These are phyloP conservation scores for Stigmatopora nigra DNA, from an alignment of 2,113 vertebrate genomes.

Conservation along the genomic window DNA sequence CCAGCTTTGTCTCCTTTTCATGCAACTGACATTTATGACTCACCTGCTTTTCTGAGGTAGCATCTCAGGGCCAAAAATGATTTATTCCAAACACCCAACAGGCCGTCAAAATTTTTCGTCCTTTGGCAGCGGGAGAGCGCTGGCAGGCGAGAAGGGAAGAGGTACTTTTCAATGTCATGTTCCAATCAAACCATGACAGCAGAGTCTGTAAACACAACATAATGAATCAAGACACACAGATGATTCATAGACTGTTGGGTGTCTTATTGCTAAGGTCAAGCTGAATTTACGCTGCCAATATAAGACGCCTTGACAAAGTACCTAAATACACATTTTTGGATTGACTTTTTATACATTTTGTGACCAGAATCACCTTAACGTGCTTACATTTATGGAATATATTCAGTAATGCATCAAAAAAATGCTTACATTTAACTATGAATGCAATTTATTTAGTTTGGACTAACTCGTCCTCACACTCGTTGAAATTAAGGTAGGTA, in stretches of 20 bases:
- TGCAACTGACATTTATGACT: slow-evolving; percentile 65
- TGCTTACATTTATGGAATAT: neutral
- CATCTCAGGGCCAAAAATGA: slow-evolving; percentile 50
- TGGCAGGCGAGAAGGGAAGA: slow-evolving; percentile 22
- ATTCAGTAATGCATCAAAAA: too few relatives aligned
- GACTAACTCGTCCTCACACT: neutral
- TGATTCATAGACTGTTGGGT: neutral
- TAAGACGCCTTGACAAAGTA: neutral
- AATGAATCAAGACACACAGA: slow-evolving; percentile 1
- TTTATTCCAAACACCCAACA: slow-evolving; percentile 54
- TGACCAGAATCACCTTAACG: neutral
- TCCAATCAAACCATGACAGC: slow-evolving; percentile 30
- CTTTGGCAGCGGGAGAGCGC: slow-evolving; percentile 42
- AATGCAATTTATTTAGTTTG: neutral
- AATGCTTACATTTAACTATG: neutral
- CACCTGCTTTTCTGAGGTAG: slow-evolving; percentile 53
- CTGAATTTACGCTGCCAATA: neutral
- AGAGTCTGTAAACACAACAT: slow-evolving; percentile 19
- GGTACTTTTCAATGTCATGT: slow-evolving; percentile 51
- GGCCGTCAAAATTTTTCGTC: slow-evolving; percentile 46
- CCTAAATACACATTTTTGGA: neutral
- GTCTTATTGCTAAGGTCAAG: neutral
- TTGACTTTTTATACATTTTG: neutral
- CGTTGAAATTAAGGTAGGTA: neutral
- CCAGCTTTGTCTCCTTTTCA: slow-evolving; percentile 43